Percentiles rank a stretch among this genome's conserved stretches.
Evolutionary conservation across 2,113 vertebrate species (phyloP).

Genomic region (Symphodus melops): DNA sequence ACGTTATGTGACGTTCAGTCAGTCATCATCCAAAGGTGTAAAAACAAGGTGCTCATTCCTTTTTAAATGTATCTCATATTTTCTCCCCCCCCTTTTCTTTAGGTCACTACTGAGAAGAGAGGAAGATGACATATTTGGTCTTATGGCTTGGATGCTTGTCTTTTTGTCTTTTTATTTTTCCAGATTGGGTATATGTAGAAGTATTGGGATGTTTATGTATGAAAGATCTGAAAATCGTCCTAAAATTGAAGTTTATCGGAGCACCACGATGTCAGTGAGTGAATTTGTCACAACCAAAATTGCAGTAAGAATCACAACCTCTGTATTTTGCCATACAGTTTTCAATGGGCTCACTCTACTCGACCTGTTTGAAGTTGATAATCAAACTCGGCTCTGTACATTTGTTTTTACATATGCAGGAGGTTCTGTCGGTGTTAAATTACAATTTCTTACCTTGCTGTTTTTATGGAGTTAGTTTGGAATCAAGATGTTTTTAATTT

Average conservation of each 20-base stretch:
- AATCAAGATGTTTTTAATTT: slow-evolving; percentile 26
- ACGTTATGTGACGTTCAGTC: no score
- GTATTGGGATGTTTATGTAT: background rate
- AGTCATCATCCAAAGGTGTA: background rate
- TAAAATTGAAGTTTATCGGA: background rate
- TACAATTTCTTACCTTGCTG: slow-evolving; percentile 12
- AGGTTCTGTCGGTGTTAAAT: slow-evolving; percentile 14
- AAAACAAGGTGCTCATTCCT: background rate
- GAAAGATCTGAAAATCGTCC: background rate
- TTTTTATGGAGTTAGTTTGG: slow-evolving; percentile 39
- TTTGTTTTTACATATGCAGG: slow-evolving; percentile 13
- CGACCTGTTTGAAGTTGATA: background rate
- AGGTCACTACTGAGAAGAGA: slow-evolving; percentile 73
- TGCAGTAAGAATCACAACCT: background rate
- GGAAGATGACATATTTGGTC: slow-evolving; percentile 12
- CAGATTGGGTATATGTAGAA: background rate
- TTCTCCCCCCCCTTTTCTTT: background rate
- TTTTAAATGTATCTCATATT: background rate
- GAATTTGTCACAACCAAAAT: background rate
- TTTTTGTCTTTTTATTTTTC: slow-evolving; percentile 14
- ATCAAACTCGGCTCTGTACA: background rate
- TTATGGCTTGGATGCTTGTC: slow-evolving; percentile 32
- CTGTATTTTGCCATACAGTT: background rate
- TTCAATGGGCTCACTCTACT: background rate
- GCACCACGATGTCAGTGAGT: background rate